Conservation (phyloP, 2,113 vertebrate species). For the Bujurquina vittata region DNA sequence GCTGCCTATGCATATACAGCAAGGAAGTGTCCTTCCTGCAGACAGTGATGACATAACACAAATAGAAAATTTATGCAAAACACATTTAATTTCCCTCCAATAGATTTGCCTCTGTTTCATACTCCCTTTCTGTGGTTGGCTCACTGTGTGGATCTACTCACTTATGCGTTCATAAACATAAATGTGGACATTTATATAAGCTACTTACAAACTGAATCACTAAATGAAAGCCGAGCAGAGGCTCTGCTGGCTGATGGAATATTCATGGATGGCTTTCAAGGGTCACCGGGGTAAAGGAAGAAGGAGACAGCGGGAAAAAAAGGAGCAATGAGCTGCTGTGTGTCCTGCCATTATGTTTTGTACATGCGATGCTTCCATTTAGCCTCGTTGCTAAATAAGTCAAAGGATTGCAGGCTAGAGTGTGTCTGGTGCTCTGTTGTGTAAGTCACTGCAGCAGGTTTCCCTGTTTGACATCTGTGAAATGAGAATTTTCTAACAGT, state of each 20-base stretch:
- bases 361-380: conserved; percentile 6
- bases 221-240: conserved; percentile 43
- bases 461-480: background rate
- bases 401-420: background rate
- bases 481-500: background rate
- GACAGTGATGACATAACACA: conserved; percentile 51
- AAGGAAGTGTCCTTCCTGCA: conserved; percentile 47
- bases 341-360: background rate
- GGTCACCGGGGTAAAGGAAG: conserved; percentile 36
- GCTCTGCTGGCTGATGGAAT: conserved; percentile 62
- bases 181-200: conserved; percentile 67
- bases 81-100: conserved; percentile 34
- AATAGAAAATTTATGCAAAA: conserved; percentile 59
- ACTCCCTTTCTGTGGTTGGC: conserved; percentile 6
- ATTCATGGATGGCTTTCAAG: conserved; percentile 69
- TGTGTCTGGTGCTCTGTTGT: conserved; percentile 14
- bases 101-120: conserved; percentile 3
- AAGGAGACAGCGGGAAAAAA: conserved; percentile 3
- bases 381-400: conserved; percentile 22
- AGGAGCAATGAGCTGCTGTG: background rate
- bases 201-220: conserved; percentile 53
- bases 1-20: background rate
- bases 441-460: background rate
- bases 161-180: conserved; percentile 24
- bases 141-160: conserved; percentile 27